phyloP scores from a whole-genome alignment of 2,113 vertebrate species.

The Petromus typicus region DNA sequence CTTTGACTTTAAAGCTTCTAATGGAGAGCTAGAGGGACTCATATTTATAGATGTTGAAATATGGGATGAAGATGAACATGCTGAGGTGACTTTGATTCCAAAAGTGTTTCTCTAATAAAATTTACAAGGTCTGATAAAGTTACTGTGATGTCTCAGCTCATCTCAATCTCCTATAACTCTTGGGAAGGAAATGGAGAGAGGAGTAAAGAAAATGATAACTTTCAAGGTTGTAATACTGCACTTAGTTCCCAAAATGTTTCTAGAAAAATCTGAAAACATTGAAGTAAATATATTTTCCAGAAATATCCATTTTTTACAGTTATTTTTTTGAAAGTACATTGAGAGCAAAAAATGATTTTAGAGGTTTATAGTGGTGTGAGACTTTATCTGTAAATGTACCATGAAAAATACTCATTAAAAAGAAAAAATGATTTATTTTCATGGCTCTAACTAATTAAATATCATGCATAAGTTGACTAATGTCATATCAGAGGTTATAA shows the following conservation, averaged over 20 bases:
- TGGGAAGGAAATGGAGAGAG: slow-evolving; percentile 70
- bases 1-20: not conserved
- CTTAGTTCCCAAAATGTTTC: slow-evolving; percentile 70
- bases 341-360: not conserved
- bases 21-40: slow-evolving; percentile 31
- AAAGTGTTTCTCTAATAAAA: slow-evolving; percentile 72
- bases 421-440: not conserved
- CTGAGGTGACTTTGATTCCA: slow-evolving; percentile 72
- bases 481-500: not conserved
- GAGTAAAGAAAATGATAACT: slow-evolving; percentile 71
- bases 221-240: slow-evolving; percentile 67
- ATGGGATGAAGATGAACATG: slow-evolving; percentile 76
- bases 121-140: slow-evolving; percentile 73
- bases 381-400: not conserved
- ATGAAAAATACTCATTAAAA: not conserved
- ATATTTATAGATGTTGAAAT: slow-evolving; percentile 69
- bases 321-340: not conserved
- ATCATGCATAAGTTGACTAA: not conserved
- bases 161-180: slow-evolving; percentile 68
- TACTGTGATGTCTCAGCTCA: slow-evolving; percentile 48
- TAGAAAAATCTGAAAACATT: slow-evolving; percentile 49
- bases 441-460: not conserved
- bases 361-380: not conserved
- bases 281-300: slow-evolving; percentile 48
- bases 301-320: not conserved